Conservation (phyloP, 2,113 vertebrate species). For the Hystrix cristata region DNA sequence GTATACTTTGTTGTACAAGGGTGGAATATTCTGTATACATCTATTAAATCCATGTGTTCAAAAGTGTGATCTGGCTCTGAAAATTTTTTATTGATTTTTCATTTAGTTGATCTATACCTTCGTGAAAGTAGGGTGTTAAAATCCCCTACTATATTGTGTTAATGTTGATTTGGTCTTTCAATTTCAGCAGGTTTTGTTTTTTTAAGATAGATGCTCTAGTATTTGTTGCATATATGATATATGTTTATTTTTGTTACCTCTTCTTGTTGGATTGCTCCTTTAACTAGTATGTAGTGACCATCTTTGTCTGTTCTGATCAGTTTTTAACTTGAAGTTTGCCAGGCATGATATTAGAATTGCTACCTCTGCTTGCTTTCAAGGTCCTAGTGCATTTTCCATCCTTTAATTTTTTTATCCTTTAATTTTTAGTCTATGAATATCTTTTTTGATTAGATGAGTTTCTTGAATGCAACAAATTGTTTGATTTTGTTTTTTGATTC, state of each 20-base stretch:
- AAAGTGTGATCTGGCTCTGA: background rate
- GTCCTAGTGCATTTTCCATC: background rate
- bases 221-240: background rate
- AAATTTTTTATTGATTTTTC: background rate
- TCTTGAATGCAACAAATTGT: background rate
- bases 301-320: background rate
- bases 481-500: background rate
- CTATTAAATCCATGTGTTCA: background rate
- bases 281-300: background rate
- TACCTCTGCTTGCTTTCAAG: background rate
- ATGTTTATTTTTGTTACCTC: background rate
- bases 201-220: background rate
- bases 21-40: background rate
- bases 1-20: background rate
- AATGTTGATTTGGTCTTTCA: background rate
- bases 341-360: background rate
- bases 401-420: background rate
- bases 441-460: background rate
- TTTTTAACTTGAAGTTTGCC: background rate
- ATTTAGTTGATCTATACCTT: background rate
- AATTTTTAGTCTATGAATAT: background rate
- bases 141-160: background rate
- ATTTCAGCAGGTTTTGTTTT: background rate
- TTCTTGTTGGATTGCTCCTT: background rate
- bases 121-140: background rate